Base-by-base conservation (phyloP, 2,113 vertebrate genomes). In the Phrynosoma blainvillii region DNA sequence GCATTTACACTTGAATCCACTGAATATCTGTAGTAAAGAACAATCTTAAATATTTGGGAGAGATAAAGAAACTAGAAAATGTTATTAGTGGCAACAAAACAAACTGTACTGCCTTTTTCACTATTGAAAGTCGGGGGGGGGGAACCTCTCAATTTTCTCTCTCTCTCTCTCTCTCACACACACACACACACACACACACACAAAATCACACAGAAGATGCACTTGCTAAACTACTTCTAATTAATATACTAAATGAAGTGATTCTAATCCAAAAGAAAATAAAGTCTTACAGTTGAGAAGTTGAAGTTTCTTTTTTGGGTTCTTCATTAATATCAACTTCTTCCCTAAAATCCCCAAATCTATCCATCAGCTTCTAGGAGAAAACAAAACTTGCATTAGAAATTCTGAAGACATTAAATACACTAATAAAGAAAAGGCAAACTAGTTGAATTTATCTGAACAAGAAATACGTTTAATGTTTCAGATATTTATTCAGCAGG, bases 281-380 rank as follows among this genome's bases (percentile, higher is more conserved):
- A 87, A 92, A 86, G 84, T 96, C 98, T 98, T 97, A 99, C 98
- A 99, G 84, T 2, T 99, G 98, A 95, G 98, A 97, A 79, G 97
- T 92, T 30, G 98, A 93, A 1, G 96, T 95, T 95, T 99, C 98
- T 94, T 99, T 99, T 96, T 99, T 99, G 76, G 98, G 95, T 74
- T 99, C 98, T 92, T 99, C 99, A 84, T 93, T 96, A 74, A 97
- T 97, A 88, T 98, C 98, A 87, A 98, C 96, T 91, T 99, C 98
- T 86, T 98, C 98, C 27, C 98, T 98, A 92, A 99, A 99, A 94
- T 99, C 99, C 1, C 81, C 81, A 97, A 99, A 99, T 82, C 98
- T 98, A 92, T 99, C 99, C 95, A 99, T 97, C 93, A 99, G 96
- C 96, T 99, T 99, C 99, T 99, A 93, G 84, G 84, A 92, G 13